A percentile compares a stretch with the other conserved stretches of the same genome.
These are phyloP conservation scores for Aramus guarauna DNA, from an alignment of 2,113 vertebrate species.

Conservation along the genomic window DNA sequence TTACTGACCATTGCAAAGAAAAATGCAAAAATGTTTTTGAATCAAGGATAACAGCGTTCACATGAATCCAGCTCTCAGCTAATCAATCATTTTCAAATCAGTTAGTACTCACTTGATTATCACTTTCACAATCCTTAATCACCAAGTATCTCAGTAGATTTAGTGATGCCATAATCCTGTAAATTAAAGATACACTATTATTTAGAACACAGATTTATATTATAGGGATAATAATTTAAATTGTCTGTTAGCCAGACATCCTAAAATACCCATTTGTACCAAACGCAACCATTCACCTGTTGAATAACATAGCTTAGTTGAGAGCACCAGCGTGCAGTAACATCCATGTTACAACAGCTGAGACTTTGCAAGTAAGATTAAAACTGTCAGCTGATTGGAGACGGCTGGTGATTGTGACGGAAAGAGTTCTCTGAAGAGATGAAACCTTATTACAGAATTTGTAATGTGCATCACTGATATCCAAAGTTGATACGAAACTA, in stretches of 20 bases:
- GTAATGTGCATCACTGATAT: background rate
- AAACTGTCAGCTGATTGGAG: background rate
- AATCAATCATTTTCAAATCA: background rate
- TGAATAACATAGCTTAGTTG: background rate
- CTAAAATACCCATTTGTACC: background rate
- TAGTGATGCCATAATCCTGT: conserved; percentile 90
- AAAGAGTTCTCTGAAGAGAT: background rate
- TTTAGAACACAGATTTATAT: background rate
- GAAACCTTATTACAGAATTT: background rate
- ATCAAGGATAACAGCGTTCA: background rate
- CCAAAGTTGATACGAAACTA: background rate
- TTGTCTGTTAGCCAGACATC: background rate
- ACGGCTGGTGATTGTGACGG: background rate
- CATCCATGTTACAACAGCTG: rapidly evolving
- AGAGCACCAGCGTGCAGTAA: background rate
- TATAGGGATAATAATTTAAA: background rate
- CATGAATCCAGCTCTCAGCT: background rate
- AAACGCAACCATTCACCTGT: background rate
- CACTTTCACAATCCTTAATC: conserved; percentile 81
- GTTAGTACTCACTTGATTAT: conserved; percentile 84
- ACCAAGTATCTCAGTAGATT: conserved; percentile 90
- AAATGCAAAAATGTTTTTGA: background rate
- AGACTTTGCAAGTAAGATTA: background rate
- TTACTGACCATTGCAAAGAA: background rate
- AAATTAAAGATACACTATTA: conserved; percentile 51